These are phyloP conservation scores for Calephelis nemesis DNA, from an alignment of 1,140 invertebrate species.

Conservation along the genomic window DNA sequence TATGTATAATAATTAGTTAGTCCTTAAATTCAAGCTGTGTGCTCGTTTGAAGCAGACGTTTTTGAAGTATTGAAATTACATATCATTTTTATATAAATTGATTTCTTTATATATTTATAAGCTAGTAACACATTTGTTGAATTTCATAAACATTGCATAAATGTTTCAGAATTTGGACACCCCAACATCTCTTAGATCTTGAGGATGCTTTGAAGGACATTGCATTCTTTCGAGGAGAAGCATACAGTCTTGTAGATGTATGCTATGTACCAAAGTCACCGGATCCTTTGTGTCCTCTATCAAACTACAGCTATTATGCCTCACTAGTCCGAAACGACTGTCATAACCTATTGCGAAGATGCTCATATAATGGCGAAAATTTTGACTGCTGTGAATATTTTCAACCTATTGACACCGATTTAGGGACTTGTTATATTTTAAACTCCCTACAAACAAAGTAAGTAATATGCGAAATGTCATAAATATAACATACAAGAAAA, in stretches of 20 bases:
- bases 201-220: constrained; percentile 84
- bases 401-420: constrained; percentile 81
- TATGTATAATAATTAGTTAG: too few species aligned
- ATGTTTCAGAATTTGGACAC: constrained; percentile 81
- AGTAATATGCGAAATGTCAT: not conserved
- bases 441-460: constrained; percentile 82
- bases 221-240: constrained; percentile 82
- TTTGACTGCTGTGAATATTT: constrained; percentile 86
- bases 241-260: constrained; percentile 80
- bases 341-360: constrained; percentile 77
- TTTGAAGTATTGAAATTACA: too few species aligned
- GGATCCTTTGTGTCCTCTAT: constrained; percentile 53
- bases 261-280: constrained; percentile 74
- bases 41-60: too few species aligned
- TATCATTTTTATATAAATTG: too few species aligned
- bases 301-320: constrained; percentile 81
- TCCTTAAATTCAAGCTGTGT: too few species aligned
- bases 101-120: too few species aligned
- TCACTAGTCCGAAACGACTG: constrained; percentile 80
- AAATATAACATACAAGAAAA: not conserved
- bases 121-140: too few species aligned
- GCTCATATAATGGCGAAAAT: constrained; percentile 80
- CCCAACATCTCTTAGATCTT: constrained; percentile 81
- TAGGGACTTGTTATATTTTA: constrained; percentile 83
- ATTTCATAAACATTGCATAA: not conserved